Base-by-base conservation (phyloP, 2,113 vertebrate genomes). In the Chionomys nivalis region DNA sequence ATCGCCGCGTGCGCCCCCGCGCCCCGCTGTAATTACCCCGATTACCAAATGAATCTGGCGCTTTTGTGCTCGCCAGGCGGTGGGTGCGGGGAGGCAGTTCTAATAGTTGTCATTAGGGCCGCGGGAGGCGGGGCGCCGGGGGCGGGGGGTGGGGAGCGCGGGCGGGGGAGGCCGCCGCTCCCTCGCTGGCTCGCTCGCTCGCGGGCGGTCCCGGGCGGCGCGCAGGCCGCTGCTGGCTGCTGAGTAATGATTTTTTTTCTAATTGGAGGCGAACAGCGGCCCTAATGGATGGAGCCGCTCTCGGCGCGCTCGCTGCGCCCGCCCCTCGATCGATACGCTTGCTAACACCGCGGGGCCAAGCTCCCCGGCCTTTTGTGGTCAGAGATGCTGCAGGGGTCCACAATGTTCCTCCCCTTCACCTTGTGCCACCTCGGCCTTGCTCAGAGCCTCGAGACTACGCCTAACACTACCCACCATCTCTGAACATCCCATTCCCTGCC, bases 51-150 rank as follows among this genome's bases (percentile, higher is more conserved):
- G 98, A 98, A 98, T 98, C 98, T 98, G 98, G 98, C 98, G 98
- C 98, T 98, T 98, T 98, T 98, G 98, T 98, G 98, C 98, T 98
- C 98, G 98, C 98, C 95, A 98, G 98, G 98, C 98, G 98, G 98
- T 99, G 98, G 98, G 98, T 96, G 94, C 97, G 97, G 98, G 98
- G 98, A 98, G 97, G 98, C 98, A 98, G 98, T 98, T 98, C 98
- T 99, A 99, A 99, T 99, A 99, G 98, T 99, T 98, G 98, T 98
- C 98, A 99, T 99, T 99, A 99, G 98, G 98, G 98, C 97, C 93
- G 90, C 81, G 94, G 86, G 96, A 97, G 98, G 97, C 96, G 97
- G 97, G 97, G 98, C 96, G 96, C 96, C 68, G 97, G 96, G 96
- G 97, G 95, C 92, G 94, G 95, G 86, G 97, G 93, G 87, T 78